Percentiles rank a stretch among this genome's conserved stretches.
Conservation (phyloP, 2,113 vertebrate species). For the Cyphomyrus plagiostoma region DNA sequence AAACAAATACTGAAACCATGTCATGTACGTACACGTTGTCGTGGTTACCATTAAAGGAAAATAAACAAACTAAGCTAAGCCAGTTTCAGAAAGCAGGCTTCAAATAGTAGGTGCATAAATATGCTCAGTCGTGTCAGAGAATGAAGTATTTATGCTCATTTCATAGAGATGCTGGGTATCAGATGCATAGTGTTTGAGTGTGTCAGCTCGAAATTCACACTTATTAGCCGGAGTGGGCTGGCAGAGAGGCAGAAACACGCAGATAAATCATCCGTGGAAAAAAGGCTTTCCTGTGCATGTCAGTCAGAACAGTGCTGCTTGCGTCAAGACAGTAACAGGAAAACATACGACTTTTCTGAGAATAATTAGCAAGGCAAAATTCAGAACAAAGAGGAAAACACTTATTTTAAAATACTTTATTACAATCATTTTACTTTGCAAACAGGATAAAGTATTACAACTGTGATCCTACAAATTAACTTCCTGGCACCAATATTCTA, state of each 20-base stretch:
- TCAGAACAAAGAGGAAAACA: not conserved
- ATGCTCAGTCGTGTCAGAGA: not conserved
- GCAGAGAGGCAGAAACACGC: not conserved
- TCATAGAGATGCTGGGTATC: not conserved
- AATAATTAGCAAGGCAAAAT: not conserved
- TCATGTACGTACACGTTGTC: not conserved
- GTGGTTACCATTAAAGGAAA: not conserved
- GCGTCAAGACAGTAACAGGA: not conserved
- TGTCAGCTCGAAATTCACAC: not conserved
- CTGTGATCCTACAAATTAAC: constrained; percentile 4
- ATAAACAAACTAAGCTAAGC: not conserved
- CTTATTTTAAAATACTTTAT: not conserved
- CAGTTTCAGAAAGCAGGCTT: not conserved
- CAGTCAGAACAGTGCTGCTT: not conserved
- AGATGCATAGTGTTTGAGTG: not conserved
- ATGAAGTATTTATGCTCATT: not conserved
- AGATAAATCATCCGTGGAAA: not conserved
- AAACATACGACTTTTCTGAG: not conserved
- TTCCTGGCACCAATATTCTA: not conserved
- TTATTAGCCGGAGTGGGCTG: not conserved
- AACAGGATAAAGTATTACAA: constrained; percentile 12
- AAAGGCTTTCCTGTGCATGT: not conserved
- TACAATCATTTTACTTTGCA: constrained; percentile 13
- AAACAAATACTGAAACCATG: not conserved
- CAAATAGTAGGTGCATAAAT: not conserved